Evolutionary conservation across 2,113 vertebrate species (phyloP), one percentile per base, ranked within the genome.

Genomic region (Paratilapia polleni): DNA sequence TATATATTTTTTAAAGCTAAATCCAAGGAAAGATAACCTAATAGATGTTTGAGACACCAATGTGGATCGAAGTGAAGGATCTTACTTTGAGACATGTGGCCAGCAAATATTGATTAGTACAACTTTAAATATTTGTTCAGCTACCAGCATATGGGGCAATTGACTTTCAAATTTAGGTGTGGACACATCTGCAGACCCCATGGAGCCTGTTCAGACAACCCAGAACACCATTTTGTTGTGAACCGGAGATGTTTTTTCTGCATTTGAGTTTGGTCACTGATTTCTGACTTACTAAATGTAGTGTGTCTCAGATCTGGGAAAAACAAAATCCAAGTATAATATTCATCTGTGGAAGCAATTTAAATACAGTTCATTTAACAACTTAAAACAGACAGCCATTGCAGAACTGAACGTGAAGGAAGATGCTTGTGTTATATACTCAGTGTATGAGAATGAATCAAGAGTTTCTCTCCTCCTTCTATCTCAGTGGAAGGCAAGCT

Each of bases 401-500:
- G 54, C 3, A 28, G 64, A 49, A 38, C 60, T 10, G 49, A 83
- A 81, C 14, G 26, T 41, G 8, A 2, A 28, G 58, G 8, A 60
- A 34, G 77, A 52, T 22, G 1, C 75, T 19, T 28, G 34, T 43
- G 10, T 58, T 28, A 38, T n/a, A 17, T 28, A 60, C 34, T 17
- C 2, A 43, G 47, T 34, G 54, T 56, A 56, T 83, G 57, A 75
- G 63, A 36, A 58, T 54, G 28, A 70, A 91, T 85, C 36, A 85
- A 86, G 78, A 82, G 15, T 74, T 80, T n/a, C 31, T 41, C 61
- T 47, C 41, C 82, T 70, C 66, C 20, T 6, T 54, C n/a, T 6
- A 11, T 76, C 62, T 59, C 83, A 26, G 70, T 22, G 83, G 84
- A 79, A 63, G 86, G 15, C 20, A 43, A 89, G 79, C 70, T 91